A percentile compares a stretch with the other conserved stretches of the same genome.
phyloP scores from a whole-genome alignment of 2,797 vertebrate genomes.

The Brotula barbata region DNA sequence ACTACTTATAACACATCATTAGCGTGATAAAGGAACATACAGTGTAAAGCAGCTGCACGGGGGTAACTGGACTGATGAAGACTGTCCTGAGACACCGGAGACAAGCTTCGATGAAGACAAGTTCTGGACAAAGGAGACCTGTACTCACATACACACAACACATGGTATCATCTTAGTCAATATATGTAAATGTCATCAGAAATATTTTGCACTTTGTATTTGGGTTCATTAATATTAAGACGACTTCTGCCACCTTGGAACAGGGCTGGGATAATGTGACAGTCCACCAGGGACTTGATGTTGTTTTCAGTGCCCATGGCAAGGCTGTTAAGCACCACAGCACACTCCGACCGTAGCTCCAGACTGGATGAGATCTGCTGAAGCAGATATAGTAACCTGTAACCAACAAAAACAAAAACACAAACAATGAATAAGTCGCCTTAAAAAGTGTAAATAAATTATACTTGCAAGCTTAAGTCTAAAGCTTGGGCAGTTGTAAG shows the following conservation, averaged over 20 bases:
- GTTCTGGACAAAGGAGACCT: slow-evolving; percentile 91
- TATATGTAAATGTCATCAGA: background rate
- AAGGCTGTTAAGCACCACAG: slow-evolving; percentile 95
- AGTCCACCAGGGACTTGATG: slow-evolving; percentile 98
- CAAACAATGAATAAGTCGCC: background rate
- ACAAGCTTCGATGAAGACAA: slow-evolving; percentile 96
- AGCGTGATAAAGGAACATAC: slow-evolving; percentile 74
- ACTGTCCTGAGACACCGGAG: slow-evolving; percentile 95
- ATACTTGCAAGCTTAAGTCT: background rate
- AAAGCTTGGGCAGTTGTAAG: background rate
- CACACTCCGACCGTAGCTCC: slow-evolving; percentile 93
- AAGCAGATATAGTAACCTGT: slow-evolving; percentile 94
- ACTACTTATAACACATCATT: too few species aligned
- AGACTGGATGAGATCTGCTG: slow-evolving; percentile 94
- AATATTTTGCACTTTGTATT: background rate
- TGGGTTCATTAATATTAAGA: background rate
- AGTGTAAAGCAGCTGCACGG: slow-evolving; percentile 96
- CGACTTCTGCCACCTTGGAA: slow-evolving; percentile 86
- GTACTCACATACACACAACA: background rate
- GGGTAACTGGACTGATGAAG: slow-evolving; percentile 97
- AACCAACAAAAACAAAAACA: slow-evolving; percentile 39
- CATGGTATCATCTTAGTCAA: background rate
- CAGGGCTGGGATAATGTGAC: slow-evolving; percentile 97
- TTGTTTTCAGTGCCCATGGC: slow-evolving; percentile 99
- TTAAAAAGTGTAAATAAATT: background rate